Percentiles rank a stretch among this genome's conserved stretches.
These are phyloP conservation scores for Kradibia gibbosae DNA, from an alignment of 1,140 invertebrate genomes.

Conservation along the genomic window DNA sequence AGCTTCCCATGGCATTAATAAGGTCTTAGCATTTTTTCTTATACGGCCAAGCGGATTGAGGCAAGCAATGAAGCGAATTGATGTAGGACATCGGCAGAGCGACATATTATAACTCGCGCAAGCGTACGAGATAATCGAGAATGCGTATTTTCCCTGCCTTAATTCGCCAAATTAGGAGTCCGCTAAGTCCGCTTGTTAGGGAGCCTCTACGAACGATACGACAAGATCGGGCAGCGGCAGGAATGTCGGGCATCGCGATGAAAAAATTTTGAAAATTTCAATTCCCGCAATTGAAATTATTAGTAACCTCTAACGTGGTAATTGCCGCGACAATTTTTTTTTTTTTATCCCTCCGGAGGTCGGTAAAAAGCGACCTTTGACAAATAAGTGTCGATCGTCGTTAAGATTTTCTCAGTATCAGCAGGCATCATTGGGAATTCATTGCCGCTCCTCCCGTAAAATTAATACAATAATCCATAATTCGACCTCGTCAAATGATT, in stretches of 20 bases:
- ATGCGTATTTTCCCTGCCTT: slow-evolving; percentile 16
- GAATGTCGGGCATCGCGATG: not conserved
- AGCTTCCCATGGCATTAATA: not conserved
- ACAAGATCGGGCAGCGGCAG: not conserved
- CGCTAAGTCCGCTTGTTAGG: not conserved
- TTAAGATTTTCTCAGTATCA: too few relatives aligned
- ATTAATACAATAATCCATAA: too few relatives aligned
- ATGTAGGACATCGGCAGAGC: not conserved
- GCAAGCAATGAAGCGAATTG: slow-evolving; percentile 25
- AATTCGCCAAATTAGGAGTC: slow-evolving; percentile 27
- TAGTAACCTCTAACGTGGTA: not conserved
- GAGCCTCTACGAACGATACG: not conserved
- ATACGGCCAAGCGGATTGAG: slow-evolving; percentile 11
- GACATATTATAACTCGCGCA: slow-evolving; percentile 35
- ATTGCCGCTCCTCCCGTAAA: too few relatives aligned
- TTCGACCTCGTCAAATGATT: too few relatives aligned
- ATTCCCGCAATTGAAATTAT: slow-evolving; percentile 16
- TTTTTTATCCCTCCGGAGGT: too few relatives aligned
- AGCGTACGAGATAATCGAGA: slow-evolving; percentile 29
- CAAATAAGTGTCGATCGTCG: too few relatives aligned
- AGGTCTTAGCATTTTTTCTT: not conserved
- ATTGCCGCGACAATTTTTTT: not conserved
- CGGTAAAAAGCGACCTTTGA: too few relatives aligned
- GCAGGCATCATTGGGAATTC: too few relatives aligned
- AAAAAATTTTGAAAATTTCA: slow-evolving; percentile 17